Evolutionary conservation across 1,140 invertebrate species (phyloP), one percentile per base, ranked within the genome.

Genomic region (Drosophila eugracilis): DNA sequence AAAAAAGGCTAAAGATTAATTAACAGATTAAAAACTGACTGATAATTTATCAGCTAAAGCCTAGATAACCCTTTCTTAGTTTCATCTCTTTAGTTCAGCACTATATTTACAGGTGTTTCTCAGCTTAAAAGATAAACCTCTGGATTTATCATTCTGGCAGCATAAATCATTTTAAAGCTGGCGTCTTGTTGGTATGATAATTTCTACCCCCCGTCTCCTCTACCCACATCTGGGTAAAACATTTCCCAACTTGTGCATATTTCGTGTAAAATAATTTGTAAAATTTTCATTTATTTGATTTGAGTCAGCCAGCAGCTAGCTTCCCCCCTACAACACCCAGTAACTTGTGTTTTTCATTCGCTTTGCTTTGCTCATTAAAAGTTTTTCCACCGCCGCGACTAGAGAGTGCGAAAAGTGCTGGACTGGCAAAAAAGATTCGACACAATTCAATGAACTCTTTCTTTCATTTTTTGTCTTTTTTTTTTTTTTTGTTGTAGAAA

Each of bases 201-300:
- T 54, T 41, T 28, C 9, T 12, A 17, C 17, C 15, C 32, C n/a
- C 14, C 6, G 1, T 7, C 14, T 5, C 32, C 34, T 6, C 21
- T 5, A 19, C 7, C 26, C 24, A 10, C 6, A n/a, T n/a, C n/a
- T n/a, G n/a, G 39, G 10, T 21, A 28, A 63, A 63, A 36, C n/a
- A 7, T 39, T 69, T 60, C 28, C 32, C 48, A 52, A 44, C 45
- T 57, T 45, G 52, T 28, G 65, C 32, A 49, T 47, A 70, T 72
- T 66, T 67, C 34, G 66, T 72, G 42, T 47, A 62, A 58, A 75
- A 70, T 49, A 47, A 63, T 75, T 79, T 75, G 47, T 59, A 50
- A 72, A 81, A 80, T 76, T 75, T 75, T 65, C 32, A 74, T 78
- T 75, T 28, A 44, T 58, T 75, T 57, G 75, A 72, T 81, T 77